Base-by-base conservation (phyloP, 1,140 invertebrate genomes). In the Anoplolepis gracilipes region DNA sequence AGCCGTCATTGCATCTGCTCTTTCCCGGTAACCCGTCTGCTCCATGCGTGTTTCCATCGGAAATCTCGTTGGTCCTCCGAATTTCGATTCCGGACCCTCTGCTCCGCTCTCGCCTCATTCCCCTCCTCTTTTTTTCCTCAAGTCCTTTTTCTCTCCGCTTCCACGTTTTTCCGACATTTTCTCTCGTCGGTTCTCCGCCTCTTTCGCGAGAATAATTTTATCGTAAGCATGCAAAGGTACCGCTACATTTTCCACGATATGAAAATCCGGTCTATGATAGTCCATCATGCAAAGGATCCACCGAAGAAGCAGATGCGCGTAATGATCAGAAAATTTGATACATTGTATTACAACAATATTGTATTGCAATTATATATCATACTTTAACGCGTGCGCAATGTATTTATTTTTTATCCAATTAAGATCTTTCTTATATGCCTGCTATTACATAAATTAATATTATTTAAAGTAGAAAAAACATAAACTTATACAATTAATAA, bases 1-100 rank as follows among this genome's bases (percentile, higher is more conserved):
- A 92, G 91, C 90, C 90, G 91, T 92, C 90, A 90, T 91, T 94
- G 93, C 93, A 94, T 94, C 93, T 93, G 93, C 92, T 90, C 82
- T 73, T 75, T 70, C 69, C 67, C 69, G 82, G 65, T 81, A 81
- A 81, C 78, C 78, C 59, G 67, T 89, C 87, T 87, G 77, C 67
- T 86, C 81, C 87, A 87, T 76, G 62, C 65, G 73, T 62, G 84
- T 86, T 88, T 86, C 79, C 73, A 75, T 39, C 70, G 49, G 39
- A 42, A 49, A n/a, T 39, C 75, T 39, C 55, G 73, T 82, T 72
- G 78, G 67, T 82, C 39, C 39, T 82, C 53, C 78, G 78, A 73
- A 82, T 82, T 73, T 22, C 53, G 25, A 39, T 57, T 42, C 33
- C 6, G 69, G 16, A 30, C 57, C n/a, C 70, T 7, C 28, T 53